phyloP scores from a whole-genome alignment of 2,797 vertebrate genomes.

The Leucoraja ocellata region DNA sequence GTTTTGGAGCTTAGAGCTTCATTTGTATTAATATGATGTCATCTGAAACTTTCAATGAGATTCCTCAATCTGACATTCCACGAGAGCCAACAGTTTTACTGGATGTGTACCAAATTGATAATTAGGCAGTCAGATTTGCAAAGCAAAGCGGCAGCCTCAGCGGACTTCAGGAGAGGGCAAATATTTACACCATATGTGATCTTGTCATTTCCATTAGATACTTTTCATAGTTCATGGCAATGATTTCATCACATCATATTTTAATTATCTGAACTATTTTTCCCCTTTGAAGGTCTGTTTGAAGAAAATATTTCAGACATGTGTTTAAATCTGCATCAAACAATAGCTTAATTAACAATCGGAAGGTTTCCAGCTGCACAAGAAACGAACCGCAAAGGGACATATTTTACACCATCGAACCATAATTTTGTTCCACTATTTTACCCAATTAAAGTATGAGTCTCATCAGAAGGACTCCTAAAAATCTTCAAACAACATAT shows the following conservation, averaged over 20 bases:
- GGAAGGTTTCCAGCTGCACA: neutral
- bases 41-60: neutral
- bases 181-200: conserved; percentile 9
- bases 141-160: neutral
- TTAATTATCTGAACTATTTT: conserved; percentile 21
- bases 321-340: conserved; percentile 9
- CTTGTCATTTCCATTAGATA: conserved; percentile 1
- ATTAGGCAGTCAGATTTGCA: conserved; percentile 14
- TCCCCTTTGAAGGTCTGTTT: neutral
- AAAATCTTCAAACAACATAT: neutral
- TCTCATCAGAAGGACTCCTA: neutral
- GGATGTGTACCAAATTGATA: neutral
- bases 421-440: neutral
- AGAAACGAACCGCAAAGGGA: neutral
- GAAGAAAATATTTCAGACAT: conserved; percentile 31
- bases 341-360: conserved; percentile 22
- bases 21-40: neutral
- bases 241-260: conserved; percentile 29
- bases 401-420: neutral
- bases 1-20: neutral
- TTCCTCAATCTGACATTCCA: neutral
- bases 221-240: conserved; percentile 26
- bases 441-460: neutral
- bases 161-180: neutral
- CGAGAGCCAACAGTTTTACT: neutral